phyloP scores from a whole-genome alignment of 2,797 vertebrate genomes.

The Carcharodon carcharias region DNA sequence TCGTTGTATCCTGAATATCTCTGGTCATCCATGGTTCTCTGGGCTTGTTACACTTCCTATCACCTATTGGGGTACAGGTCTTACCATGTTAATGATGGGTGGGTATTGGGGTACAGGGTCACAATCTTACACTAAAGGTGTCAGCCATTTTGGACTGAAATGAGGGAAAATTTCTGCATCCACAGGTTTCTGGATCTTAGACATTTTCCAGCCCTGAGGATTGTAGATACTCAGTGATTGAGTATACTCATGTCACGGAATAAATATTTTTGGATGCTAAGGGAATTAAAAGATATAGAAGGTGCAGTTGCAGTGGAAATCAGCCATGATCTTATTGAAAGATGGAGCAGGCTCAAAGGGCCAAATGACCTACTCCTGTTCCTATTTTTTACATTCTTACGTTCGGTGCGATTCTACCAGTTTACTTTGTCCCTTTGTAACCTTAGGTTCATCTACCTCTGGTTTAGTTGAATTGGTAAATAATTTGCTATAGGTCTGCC shows the following conservation, averaged over 20 bases:
- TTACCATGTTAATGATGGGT: no score
- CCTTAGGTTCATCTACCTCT: not conserved
- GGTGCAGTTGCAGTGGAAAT: not conserved
- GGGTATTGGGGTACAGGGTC: not conserved
- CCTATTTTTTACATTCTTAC: not conserved
- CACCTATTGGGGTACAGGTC: no score
- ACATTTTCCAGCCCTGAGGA: not conserved
- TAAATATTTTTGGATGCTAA: no score
- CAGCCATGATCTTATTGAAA: not conserved
- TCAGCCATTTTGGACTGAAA: not conserved
- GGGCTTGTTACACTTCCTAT: no score
- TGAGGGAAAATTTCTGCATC: not conserved
- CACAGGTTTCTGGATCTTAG: not conserved
- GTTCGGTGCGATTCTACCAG: not conserved
- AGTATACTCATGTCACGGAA: not conserved
- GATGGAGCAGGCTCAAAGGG: no score
- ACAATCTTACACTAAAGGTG: not conserved
- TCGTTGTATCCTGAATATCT: no score
- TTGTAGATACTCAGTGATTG: not conserved
- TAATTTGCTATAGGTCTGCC: not conserved
- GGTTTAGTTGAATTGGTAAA: not conserved
- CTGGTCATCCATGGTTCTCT: no score
- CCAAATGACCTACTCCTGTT: not conserved
- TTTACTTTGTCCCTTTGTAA: not conserved
- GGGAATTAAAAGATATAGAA: not conserved